A percentile compares a stretch with the other conserved stretches of the same genome.
phyloP scores from a whole-genome alignment of 2,888 invertebrate genomes.

The Phania funesta region DNA sequence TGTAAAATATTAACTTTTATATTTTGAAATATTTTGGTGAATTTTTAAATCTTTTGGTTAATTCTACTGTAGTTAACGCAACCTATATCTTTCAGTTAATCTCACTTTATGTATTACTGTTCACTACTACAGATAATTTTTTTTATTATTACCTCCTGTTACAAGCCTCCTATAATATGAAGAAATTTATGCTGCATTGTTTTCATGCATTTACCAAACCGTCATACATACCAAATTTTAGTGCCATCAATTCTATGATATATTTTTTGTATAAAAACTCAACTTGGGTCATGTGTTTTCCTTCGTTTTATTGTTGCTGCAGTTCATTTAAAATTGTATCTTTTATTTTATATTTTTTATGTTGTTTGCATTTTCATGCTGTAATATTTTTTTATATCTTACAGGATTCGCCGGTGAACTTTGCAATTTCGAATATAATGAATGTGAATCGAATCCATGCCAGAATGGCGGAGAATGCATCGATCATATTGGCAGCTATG shows the following conservation, averaged over 20 bases:
- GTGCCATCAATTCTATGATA: conserved; percentile 1
- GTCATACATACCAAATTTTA: not conserved
- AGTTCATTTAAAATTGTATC: conserved; percentile 17
- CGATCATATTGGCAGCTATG: conserved; percentile 86
- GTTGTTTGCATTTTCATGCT: not conserved
- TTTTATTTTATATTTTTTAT: not conserved
- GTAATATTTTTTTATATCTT: conserved; percentile 52
- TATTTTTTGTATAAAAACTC: not conserved
- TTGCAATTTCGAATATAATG: conserved; percentile 88
- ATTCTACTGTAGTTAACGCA: no score
- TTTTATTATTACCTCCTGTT: no score
- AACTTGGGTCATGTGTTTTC: not conserved
- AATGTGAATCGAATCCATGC: conserved; percentile 88
- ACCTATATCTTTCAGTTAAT: no score
- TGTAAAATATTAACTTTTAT: no score
- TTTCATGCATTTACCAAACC: not conserved
- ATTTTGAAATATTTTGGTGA: no score
- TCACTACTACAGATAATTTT: no score
- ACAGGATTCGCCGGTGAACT: conserved; percentile 86
- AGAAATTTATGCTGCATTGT: no score
- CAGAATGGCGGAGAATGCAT: conserved; percentile 88
- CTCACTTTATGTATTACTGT: no score
- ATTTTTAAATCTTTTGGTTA: no score
- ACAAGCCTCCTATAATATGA: no score
- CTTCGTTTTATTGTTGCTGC: not conserved